Base-by-base conservation (phyloP, 1,140 invertebrate species). In the Zaprionus africanus region DNA sequence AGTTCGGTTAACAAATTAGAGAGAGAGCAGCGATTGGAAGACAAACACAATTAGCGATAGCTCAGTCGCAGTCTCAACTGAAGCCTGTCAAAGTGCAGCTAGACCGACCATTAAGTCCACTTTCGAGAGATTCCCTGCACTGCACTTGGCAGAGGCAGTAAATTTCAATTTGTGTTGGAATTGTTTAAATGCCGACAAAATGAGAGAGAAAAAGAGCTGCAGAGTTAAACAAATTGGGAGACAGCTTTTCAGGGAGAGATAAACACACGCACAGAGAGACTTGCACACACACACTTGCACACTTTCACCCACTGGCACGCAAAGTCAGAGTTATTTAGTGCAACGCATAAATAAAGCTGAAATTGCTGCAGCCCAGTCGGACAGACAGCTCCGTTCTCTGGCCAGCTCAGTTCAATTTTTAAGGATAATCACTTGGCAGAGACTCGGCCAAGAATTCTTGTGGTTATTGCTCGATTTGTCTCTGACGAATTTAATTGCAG, bases 141-240 rank as follows among this genome's bases (percentile, higher is more conserved):
- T 15, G n/a, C 5, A 41, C 38, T n/a, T 41, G n/a, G 3, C 31
- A 34, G 9, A 11, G 60, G 54, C 65, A 58, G 80, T 82, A 82
- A 82, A 82, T 82, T 82, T 82, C 80, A 82, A 82, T 82, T 82
- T 82, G 61, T 26, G 64, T 51, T 78, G 61, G 77, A 65, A 74
- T 80, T 79, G 78, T 75, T 79, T 80, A 79, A 79, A 75, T 79
- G 79, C 70, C 78, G 9, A 9, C 31, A 80, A 22, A 71, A 7
- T 38, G 36, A 38, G 13, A 38, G 4, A 38, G 36, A 13, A 38
- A 38, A 38, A 43, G 68, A 57, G 64, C 63, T 22, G 54, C 28
- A 61, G 28, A 49, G 56, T 12, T 11, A 5, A 34, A 13, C 13
- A 9, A 60, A 31, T 31, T 31, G 28, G 7, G 17, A 60, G 24